phyloP scores from a whole-genome alignment of 2,113 vertebrate genomes.

The Entomyzon cyanotis region DNA sequence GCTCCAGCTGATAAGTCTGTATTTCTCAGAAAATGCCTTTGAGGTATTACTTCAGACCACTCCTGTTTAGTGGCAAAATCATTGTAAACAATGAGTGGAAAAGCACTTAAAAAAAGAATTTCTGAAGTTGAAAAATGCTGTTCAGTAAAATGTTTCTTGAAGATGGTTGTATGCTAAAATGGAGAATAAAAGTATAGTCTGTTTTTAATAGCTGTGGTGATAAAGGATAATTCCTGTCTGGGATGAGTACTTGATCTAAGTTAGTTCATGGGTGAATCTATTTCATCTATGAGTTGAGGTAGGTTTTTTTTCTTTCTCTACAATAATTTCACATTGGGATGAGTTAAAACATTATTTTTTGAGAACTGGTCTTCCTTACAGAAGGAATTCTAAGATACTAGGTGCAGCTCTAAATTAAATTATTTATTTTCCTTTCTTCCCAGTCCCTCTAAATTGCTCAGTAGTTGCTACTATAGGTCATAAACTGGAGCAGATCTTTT shows the following conservation, averaged over 20 bases:
- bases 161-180: not conserved
- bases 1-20: not conserved
- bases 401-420: not conserved
- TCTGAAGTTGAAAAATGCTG: not conserved
- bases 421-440: not conserved
- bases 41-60: not conserved
- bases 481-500: not conserved
- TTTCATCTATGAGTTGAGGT: not conserved
- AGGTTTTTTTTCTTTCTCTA: not conserved
- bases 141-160: not conserved
- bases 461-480: not conserved
- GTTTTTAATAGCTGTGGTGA: not conserved
- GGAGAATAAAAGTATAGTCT: not conserved
- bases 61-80: not conserved
- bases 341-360: not conserved
- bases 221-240: not conserved
- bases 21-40: not conserved
- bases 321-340: not conserved
- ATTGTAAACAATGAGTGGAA: not conserved
- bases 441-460: not conserved
- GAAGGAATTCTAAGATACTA: not conserved
- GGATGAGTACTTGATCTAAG: not conserved
- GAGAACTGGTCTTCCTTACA: not conserved
- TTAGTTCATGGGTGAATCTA: not conserved
- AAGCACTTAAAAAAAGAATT: not conserved